Conservation (phyloP, 1,140 invertebrate genomes). For the Cardiocondyla obscurior region DNA sequence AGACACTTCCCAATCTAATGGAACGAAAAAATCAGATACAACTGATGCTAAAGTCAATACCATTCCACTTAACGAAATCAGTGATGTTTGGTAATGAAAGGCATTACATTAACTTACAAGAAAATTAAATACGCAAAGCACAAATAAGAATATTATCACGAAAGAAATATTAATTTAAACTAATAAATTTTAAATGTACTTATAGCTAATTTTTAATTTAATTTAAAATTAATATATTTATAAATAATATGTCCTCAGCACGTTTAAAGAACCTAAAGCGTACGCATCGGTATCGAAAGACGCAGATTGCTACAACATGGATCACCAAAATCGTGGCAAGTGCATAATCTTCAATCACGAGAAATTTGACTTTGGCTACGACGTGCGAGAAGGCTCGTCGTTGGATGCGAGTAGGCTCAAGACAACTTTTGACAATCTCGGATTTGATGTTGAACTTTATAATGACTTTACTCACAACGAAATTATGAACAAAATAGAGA, state of each 20-base stretch:
- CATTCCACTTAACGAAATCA: neutral
- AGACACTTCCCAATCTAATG: neutral
- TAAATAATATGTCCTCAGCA: neutral
- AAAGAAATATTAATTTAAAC: neutral
- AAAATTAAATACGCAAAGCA: neutral
- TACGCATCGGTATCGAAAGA: conserved; percentile 74
- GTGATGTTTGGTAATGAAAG: neutral
- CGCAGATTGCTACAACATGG: conserved; percentile 87
- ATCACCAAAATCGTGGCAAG: conserved; percentile 86
- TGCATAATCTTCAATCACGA: conserved; percentile 92
- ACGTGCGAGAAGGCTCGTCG: conserved; percentile 71
- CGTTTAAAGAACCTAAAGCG: neutral
- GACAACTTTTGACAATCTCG: conserved; percentile 73
- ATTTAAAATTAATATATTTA: too few species aligned
- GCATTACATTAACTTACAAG: neutral
- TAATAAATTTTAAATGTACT: too few species aligned
- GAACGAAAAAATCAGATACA: neutral
- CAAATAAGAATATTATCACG: neutral
- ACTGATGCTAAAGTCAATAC: neutral
- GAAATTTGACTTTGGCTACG: conserved; percentile 80
- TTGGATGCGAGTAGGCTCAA: conserved; percentile 73
- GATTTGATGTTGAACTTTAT: conserved; percentile 72
- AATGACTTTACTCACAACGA: conserved; percentile 69
- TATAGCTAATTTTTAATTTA: too few species aligned
- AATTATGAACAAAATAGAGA: conserved; percentile 70